Evolutionary conservation across 2,797 vertebrate species (phyloP), one percentile per base, ranked within the genome.

Genomic region (Mionectes olivaceus): DNA sequence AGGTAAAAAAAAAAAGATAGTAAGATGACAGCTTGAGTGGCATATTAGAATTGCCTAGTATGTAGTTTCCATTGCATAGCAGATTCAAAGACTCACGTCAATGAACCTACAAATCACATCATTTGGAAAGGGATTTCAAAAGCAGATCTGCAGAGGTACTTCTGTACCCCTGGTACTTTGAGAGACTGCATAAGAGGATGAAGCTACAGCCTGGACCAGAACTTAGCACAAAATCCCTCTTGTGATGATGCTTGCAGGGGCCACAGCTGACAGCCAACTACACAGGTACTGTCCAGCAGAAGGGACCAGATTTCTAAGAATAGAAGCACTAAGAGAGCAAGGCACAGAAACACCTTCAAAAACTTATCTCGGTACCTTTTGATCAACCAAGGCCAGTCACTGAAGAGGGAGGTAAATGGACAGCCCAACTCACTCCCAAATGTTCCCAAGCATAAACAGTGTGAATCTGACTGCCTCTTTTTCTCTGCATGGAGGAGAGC

Each of bases 341-440:
- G 44, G 57, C 35, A 77, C 11, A 67, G 77, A 94, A 52, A 23
- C 14, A 32, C 74, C 23, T 61, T 81, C 21, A 64, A 63, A 82
- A 50, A 37, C 35, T 43, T 33, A 7, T 35, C 17, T 28, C 10
- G 13, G 12, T 13, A 33, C 14, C 8, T 83, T 60, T 68, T 0
- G 0, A 43, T 55, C 1, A 1, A 46, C 16, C 5, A 37, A 80
- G 52, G 65, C 9, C 22, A 82, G 47, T 9, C 63, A 41, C 5
- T 41, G 30, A 43, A 83, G 13, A 43, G 21, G 47, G 35, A 88
- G 35, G 25, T 46, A 32, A 74, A 59, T 33, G 52, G 28, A 69
- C 5, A 59, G 76, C 13, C 44, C 27, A 25, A 1, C 44, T 79
- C 39, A 6, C 30, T 84, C 55, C 19, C 11, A 46, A 65, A 75